phyloP scores from a whole-genome alignment of 2,113 vertebrate genomes.

The Leiothrix lutea region DNA sequence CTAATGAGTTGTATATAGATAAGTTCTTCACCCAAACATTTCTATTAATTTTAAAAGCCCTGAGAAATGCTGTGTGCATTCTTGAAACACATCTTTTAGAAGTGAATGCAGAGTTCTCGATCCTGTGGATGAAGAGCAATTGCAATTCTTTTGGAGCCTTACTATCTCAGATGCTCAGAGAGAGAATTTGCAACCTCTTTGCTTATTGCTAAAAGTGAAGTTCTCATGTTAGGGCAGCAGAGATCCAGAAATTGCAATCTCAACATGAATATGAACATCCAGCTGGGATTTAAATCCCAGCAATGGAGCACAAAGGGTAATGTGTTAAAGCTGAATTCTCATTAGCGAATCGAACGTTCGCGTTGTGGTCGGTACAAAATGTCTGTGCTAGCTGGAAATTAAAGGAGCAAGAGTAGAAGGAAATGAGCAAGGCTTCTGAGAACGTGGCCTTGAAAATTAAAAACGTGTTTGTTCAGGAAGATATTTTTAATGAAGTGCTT shows the following conservation, averaged over 20 bases:
- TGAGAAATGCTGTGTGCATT: background rate
- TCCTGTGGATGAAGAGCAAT: background rate
- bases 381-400: background rate
- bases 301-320: background rate
- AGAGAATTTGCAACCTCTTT: background rate
- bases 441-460: background rate
- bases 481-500: background rate
- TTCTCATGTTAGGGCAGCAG: background rate
- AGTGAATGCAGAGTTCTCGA: background rate
- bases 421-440: background rate
- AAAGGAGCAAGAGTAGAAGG: background rate
- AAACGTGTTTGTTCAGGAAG: background rate
- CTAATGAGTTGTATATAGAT: background rate
- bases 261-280: constrained; percentile 39
- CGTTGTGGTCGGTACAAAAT: background rate
- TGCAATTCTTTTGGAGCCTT: background rate
- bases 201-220: background rate
- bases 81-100: background rate
- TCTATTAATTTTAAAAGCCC: background rate
- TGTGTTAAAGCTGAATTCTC: background rate
- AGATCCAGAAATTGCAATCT: constrained; percentile 22
- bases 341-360: background rate
- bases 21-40: background rate
- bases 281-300: constrained; percentile 36
- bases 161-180: background rate